Conservation (phyloP, 2,797 vertebrate genomes). For the Lacerta bilineata region DNA sequence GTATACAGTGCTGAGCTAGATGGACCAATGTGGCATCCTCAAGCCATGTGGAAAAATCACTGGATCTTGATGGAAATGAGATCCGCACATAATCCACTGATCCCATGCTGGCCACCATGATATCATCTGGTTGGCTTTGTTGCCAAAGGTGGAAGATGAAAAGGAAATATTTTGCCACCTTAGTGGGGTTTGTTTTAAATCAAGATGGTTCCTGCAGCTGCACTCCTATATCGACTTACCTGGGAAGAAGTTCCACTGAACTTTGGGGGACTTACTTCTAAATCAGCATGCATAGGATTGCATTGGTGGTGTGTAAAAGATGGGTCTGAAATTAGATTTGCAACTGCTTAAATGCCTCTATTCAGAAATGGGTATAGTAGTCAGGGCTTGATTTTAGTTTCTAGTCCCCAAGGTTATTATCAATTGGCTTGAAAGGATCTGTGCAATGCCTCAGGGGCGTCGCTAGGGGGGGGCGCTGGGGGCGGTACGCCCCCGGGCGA, state of each 20-base stretch:
- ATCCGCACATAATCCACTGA: constrained; percentile 40
- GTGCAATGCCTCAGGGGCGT: background rate
- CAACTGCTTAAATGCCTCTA: background rate
- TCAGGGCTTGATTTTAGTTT: background rate
- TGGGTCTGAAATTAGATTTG: constrained; percentile 28
- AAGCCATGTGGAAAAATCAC: too few species aligned
- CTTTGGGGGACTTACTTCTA: too few species aligned
- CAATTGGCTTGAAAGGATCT: background rate
- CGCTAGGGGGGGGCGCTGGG: too few species aligned
- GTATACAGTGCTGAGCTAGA: too few species aligned
- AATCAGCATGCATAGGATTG: too few species aligned
- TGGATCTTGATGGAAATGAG: constrained; percentile 30
- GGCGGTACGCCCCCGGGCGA: too few species aligned
- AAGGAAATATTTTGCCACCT: constrained; percentile 44
- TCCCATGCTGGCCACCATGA: constrained; percentile 19
- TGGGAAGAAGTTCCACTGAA: too few species aligned
- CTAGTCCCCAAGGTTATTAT: background rate
- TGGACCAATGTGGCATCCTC: too few species aligned
- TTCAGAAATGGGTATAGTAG: too few species aligned
- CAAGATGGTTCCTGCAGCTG: constrained; percentile 32
- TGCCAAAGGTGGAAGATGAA: constrained; percentile 51
- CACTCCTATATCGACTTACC: too few species aligned
- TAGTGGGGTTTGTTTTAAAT: background rate
- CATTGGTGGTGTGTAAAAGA: constrained; percentile 19
- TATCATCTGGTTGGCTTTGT: constrained; percentile 30